phyloP scores from a whole-genome alignment of 2,113 vertebrate genomes.

The Dasyprocta punctata region DNA sequence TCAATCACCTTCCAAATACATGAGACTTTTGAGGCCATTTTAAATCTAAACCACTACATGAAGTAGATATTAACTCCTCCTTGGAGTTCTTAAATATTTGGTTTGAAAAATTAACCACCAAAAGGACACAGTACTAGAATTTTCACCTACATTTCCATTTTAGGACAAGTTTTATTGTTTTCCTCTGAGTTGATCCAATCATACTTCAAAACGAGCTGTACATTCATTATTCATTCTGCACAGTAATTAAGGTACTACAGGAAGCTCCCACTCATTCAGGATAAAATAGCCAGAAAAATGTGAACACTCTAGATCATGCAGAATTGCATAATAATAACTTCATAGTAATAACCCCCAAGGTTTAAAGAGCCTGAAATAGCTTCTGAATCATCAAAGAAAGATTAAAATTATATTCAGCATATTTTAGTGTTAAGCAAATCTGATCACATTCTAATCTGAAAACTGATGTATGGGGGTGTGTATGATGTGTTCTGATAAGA shows the following conservation, averaged over 20 bases:
- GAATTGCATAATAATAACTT: conserved; percentile 56
- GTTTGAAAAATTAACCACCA: not conserved
- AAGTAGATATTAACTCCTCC: not conserved
- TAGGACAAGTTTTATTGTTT: not conserved
- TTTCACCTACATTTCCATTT: not conserved
- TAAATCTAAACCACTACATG: not conserved
- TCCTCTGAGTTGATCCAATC: not conserved
- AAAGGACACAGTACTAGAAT: not conserved
- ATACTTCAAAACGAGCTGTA: not conserved
- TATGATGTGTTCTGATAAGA: not conserved
- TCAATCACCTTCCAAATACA: not conserved
- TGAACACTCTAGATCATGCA: conserved; percentile 17
- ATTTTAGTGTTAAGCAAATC: conserved; percentile 47
- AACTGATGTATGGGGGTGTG: conserved; percentile 25
- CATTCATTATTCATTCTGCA: not conserved
- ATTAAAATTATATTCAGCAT: conserved; percentile 59
- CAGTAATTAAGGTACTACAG: not conserved
- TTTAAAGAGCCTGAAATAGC: conserved; percentile 50
- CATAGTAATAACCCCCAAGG: conserved; percentile 70
- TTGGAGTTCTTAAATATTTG: not conserved
- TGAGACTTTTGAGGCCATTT: not conserved
- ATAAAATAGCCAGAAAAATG: conserved; percentile 42
- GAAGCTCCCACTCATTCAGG: conserved; percentile 35
- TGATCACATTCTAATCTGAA: conserved; percentile 30
- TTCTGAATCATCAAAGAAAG: conserved; percentile 69